A percentile compares a stretch with the other conserved stretches of the same genome.
phyloP scores from a whole-genome alignment of 2,113 vertebrate species.

The Nanorana parkeri region DNA sequence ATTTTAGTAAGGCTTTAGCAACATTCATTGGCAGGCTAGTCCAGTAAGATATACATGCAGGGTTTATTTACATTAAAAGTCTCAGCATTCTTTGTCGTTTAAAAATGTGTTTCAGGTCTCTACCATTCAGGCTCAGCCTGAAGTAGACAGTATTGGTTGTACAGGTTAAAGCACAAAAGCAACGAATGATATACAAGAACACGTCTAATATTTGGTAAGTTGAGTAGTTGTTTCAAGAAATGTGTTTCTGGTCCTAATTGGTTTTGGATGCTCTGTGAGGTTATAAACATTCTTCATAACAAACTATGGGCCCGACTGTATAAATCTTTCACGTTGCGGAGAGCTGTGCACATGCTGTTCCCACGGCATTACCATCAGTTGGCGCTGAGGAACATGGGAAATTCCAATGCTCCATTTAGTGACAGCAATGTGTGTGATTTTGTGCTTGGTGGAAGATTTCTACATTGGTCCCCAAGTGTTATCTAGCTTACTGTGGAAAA shows the following conservation, averaged over 20 bases:
- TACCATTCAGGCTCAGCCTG: conserved; percentile 61
- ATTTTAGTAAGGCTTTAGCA: conserved; percentile 84
- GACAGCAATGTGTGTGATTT: too few relatives aligned
- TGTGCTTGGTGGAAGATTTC: too few relatives aligned
- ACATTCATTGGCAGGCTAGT: conserved; percentile 87
- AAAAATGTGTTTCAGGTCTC: conserved; percentile 51
- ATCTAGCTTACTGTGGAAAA: too few relatives aligned
- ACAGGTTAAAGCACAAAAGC: conserved; percentile 65
- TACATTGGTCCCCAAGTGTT: too few relatives aligned
- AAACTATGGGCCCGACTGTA: too few relatives aligned
- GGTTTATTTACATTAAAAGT: conserved; percentile 71
- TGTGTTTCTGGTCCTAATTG: neutral
- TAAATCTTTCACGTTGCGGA: too few relatives aligned
- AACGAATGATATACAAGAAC: conserved; percentile 62
- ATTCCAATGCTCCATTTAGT: too few relatives aligned
- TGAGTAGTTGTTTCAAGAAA: neutral
- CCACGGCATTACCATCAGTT: too few relatives aligned
- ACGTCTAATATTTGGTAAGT: conserved; percentile 45
- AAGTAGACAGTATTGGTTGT: conserved; percentile 60
- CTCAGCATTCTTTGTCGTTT: conserved; percentile 60
- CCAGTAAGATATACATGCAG: conserved; percentile 83
- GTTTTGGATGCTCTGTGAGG: neutral
- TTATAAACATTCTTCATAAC: conserved; percentile 60
- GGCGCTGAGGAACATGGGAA: too few relatives aligned
- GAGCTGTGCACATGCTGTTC: too few relatives aligned